phyloP scores from a whole-genome alignment of 1,140 invertebrate species.

The Drosophila carrolli region DNA sequence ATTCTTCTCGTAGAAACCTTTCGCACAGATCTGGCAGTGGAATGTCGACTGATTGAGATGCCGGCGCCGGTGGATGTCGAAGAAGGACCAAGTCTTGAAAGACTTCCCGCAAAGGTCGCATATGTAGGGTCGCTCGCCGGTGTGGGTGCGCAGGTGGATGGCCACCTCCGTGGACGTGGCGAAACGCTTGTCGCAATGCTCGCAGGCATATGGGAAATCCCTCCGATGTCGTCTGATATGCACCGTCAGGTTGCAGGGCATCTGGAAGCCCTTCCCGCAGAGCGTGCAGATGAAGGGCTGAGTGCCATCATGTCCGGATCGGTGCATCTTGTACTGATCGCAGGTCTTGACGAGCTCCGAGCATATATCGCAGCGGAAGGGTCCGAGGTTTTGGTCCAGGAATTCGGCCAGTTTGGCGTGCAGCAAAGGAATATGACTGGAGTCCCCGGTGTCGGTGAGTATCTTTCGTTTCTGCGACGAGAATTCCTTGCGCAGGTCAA shows the following conservation, averaged over 20 bases:
- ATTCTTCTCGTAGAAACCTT: constrained; percentile 80
- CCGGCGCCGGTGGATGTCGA: constrained; percentile 74
- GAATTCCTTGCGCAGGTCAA: constrained; percentile 71
- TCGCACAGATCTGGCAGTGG: constrained; percentile 75
- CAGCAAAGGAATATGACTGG: constrained; percentile 55
- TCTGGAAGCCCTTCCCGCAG: constrained; percentile 78
- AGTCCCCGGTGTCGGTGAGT: constrained; percentile 32
- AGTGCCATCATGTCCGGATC: constrained; percentile 68
- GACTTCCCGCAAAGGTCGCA: constrained; percentile 77
- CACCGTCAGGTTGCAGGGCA: constrained; percentile 78
- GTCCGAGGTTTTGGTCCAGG: constrained; percentile 70
- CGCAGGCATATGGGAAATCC: constrained; percentile 76
- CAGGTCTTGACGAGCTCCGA: constrained; percentile 72
- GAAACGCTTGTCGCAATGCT: constrained; percentile 73
- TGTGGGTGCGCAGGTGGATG: constrained; percentile 70
- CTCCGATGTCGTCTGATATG: constrained; percentile 70
- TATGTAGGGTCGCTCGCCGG: constrained; percentile 71
- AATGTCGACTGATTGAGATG: constrained; percentile 82
- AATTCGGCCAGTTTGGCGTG: constrained; percentile 68
- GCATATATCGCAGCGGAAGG: constrained; percentile 72
- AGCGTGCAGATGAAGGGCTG: constrained; percentile 77
- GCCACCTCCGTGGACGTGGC: constrained; percentile 80
- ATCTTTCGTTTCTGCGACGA: constrained; percentile 68
- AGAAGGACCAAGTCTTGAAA: constrained; percentile 82
- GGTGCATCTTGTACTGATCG: constrained; percentile 79